Conservation (phyloP, 2,797 vertebrate genomes). For the Micromesistius poutassou region DNA sequence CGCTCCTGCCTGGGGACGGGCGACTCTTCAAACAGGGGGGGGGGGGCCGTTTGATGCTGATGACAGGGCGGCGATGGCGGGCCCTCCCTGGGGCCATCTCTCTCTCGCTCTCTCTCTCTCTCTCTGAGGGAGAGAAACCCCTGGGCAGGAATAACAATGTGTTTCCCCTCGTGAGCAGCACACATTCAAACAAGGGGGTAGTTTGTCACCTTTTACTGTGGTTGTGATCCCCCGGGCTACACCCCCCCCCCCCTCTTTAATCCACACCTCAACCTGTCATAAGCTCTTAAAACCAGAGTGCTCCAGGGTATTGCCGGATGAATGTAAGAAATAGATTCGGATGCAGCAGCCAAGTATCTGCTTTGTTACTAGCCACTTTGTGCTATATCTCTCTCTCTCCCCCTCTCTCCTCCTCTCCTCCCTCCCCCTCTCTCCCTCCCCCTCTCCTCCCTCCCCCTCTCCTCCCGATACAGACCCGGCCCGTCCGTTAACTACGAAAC, state of each 20-base stretch:
- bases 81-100: constrained; percentile 50
- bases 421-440: background rate
- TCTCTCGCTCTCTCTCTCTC: constrained; percentile 63
- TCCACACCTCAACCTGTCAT: constrained; percentile 30
- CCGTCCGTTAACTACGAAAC: constrained; percentile 16
- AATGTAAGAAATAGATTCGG: constrained; percentile 26
- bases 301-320: constrained; percentile 7
- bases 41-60: constrained; percentile 70
- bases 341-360: constrained; percentile 3
- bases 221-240: constrained; percentile 30
- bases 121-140: constrained; percentile 50
- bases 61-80: constrained; percentile 68
- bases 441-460: background rate
- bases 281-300: constrained; percentile 9
- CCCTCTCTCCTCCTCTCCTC: too few species aligned
- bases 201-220: constrained; percentile 44
- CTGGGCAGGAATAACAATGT: constrained; percentile 60
- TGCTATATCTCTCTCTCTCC: background rate
- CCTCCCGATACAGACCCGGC: background rate
- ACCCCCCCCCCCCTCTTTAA: background rate
- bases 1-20: constrained; percentile 56
- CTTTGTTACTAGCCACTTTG: background rate
- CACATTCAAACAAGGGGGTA: constrained; percentile 34
- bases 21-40: constrained; percentile 73
- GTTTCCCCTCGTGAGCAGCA: constrained; percentile 55